These are phyloP conservation scores for Exaiptasia diaphana DNA, from an alignment of 64 coral and sea anemone species.

Conservation along the genomic window DNA sequence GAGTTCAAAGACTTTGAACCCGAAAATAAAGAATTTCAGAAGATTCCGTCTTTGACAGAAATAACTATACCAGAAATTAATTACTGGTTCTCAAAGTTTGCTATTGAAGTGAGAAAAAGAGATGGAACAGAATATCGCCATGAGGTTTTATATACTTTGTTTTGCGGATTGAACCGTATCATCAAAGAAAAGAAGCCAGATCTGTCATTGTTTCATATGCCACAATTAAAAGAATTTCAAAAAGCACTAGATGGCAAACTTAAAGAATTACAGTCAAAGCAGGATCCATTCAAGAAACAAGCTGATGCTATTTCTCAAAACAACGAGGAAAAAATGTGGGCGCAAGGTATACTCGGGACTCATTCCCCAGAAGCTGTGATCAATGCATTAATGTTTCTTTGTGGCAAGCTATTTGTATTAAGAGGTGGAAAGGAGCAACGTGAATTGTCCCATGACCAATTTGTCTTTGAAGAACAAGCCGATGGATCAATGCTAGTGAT, in stretches of 20 bases:
- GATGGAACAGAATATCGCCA: background rate
- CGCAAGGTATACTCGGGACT: background rate
- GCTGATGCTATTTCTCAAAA: background rate
- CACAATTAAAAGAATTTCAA: conserved; percentile 1
- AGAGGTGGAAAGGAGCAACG: conserved; percentile 32
- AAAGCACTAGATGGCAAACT: background rate
- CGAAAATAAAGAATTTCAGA: background rate
- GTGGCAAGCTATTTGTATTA: conserved; percentile 30
- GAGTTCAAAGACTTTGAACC: conserved; percentile 16
- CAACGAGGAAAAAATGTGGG: conserved; percentile 5
- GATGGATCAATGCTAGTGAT: conserved; percentile 32
- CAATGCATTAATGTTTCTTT: conserved; percentile 1
- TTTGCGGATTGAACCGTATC: background rate
- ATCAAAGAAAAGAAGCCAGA: background rate
- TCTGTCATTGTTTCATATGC: background rate
- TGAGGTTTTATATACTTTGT: conserved; percentile 11
- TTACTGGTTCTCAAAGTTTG: background rate
- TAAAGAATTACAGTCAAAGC: background rate
- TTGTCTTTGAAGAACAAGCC: conserved; percentile 24
- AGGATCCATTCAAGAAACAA: conserved; percentile 17
- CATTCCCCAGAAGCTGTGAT: background rate
- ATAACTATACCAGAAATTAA: background rate
- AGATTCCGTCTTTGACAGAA: background rate
- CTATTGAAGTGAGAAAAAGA: background rate
- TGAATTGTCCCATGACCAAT: conserved; percentile 13